Conservation (phyloP, 2,888 invertebrate species). For the Drosophila koepferae region DNA sequence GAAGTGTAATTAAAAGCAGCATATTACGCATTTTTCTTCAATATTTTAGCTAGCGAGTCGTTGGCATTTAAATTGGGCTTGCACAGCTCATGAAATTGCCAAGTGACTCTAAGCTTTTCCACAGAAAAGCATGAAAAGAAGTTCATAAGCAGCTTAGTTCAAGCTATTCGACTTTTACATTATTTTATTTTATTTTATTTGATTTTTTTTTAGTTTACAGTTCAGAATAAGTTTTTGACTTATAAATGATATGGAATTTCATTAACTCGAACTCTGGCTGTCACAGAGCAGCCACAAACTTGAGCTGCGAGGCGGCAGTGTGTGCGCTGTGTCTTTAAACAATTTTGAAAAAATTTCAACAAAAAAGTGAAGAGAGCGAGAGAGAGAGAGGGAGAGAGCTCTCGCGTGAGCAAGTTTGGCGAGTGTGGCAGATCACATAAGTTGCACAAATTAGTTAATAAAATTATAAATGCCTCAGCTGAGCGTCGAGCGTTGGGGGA, state of each 20-base stretch:
- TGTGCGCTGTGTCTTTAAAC: constrained; percentile 33
- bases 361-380: neutral
- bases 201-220: neutral
- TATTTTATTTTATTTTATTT: neutral
- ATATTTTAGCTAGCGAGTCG: neutral
- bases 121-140: neutral
- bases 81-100: neutral
- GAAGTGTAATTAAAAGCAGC: neutral
- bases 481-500: constrained; percentile 12
- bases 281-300: neutral
- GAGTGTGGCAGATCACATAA: neutral
- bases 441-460: constrained; percentile 15
- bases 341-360: too few species aligned
- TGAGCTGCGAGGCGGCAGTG: constrained; percentile 15
- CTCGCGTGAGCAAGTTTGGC: neutral
- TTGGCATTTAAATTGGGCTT: neutral
- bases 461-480: constrained; percentile 31
- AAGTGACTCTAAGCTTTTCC: neutral
- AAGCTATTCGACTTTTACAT: neutral
- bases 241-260: neutral
- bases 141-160: constrained; percentile 1
- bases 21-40: neutral
- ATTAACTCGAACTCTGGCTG: neutral
- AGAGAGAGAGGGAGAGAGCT: neutral
- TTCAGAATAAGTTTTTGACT: neutral